These are phyloP conservation scores for Rhea pennata DNA, from an alignment of 2,113 vertebrate species.

Conservation along the genomic window DNA sequence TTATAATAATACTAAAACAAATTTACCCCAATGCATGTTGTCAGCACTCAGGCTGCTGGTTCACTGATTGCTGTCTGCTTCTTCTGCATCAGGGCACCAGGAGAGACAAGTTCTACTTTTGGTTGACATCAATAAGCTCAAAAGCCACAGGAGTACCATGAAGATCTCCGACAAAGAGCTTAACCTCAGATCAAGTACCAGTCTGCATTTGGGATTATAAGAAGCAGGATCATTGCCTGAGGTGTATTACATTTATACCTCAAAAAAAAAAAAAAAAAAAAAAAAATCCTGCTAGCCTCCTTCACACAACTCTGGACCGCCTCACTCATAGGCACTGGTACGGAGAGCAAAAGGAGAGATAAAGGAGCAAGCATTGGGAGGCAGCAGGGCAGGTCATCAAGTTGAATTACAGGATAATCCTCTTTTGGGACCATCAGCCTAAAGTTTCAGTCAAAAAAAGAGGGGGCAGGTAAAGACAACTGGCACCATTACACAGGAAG, in stretches of 20 bases:
- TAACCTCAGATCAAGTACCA: not conserved
- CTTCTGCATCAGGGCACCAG: accelerated
- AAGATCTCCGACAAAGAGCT: not conserved
- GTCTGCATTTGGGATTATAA: not conserved
- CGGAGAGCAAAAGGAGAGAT: too few species aligned
- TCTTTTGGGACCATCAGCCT: not conserved
- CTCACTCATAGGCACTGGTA: not conserved
- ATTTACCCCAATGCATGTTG: not conserved
- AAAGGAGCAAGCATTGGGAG: not conserved
- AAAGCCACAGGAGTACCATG: not conserved
- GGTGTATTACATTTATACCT: not conserved
- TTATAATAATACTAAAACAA: not conserved
- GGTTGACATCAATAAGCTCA: not conserved
- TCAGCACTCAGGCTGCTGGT: not conserved
- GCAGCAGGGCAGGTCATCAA: not conserved
- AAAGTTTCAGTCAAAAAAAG: not conserved
- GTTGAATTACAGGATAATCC: not conserved
- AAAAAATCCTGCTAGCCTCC: not conserved
- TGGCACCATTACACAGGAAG: not conserved
- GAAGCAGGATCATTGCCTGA: not conserved
- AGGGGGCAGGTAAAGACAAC: not conserved
- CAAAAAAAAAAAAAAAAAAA: not conserved
- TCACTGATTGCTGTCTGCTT: not conserved
- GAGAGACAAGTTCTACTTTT: not conserved
- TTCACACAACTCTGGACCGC: not conserved